Base-by-base conservation (phyloP, 2,113 vertebrate genomes). In the Rhinichthys klamathensis region DNA sequence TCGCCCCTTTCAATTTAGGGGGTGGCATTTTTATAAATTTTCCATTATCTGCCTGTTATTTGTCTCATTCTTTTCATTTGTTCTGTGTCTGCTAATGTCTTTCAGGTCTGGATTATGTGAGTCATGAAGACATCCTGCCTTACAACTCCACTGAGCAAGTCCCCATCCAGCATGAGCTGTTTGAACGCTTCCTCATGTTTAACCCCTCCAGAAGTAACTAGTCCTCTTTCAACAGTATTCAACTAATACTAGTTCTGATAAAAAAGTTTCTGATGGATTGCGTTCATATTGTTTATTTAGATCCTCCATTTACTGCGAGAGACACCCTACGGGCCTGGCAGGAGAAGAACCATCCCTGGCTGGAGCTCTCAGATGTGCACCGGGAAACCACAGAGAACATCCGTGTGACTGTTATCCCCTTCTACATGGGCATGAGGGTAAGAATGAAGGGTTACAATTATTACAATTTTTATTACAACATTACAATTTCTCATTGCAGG, bases 351-450 rank as follows among this genome's bases (percentile, higher is more conserved):
- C 98, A 99, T 88, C 98, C 98, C 27, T 99, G 98, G 98, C 90
- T 99, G 77, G 98, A 99, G 94, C 96, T 99, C 16, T 99, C 98
- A 0, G 98, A 99, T 0, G 98, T 99, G 74, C 98, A 99, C 93
- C 94, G 97, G 46, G 98, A 99, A 91, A 99, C 98, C 49, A 99
- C 98, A 0, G 98, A 99, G 93, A 98, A 97, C 90, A 99, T 99
- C 91, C 94, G 98, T 0, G 97, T 99, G 91, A 99, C 98, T 0
- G 98, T 99, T 86, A 99, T 99, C 93, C 98, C 98, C 15, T 99
- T 99, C 94, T 99, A 99, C 85, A 99, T 99, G 98, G 98, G 98
- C 94, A 97, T 99, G 97, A 95, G 98, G 95, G 98, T 99, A 86
- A 75, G 95, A 83, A 21, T 41, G 67, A 58, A 32, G 25, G n/a